phyloP scores from a whole-genome alignment of 1,140 invertebrate species.

The Linepithema humile region DNA sequence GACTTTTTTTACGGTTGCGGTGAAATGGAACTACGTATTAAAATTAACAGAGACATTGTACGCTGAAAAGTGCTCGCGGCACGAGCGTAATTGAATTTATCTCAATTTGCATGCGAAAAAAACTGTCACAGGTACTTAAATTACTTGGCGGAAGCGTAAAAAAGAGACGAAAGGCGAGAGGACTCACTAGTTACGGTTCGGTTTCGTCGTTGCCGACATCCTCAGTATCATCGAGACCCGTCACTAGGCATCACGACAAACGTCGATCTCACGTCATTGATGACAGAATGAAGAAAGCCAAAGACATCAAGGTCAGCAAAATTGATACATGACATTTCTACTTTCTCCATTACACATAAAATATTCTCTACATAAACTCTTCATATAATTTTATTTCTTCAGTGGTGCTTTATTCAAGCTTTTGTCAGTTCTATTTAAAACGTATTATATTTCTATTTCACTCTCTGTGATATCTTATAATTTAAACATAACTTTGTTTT shows the following conservation, averaged over 20 bases:
- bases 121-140: slow-evolving; percentile 88
- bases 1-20: not conserved
- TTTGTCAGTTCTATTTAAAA: not conserved
- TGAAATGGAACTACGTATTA: not conserved
- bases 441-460: not conserved
- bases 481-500: not conserved
- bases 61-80: not conserved
- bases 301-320: slow-evolving; percentile 88
- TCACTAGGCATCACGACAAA: slow-evolving; percentile 86
- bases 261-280: slow-evolving; percentile 83
- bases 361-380: not conserved
- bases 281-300: slow-evolving; percentile 89
- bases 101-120: slow-evolving; percentile 36
- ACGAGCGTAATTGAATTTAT: slow-evolving; percentile 30
- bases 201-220: slow-evolving; percentile 93
- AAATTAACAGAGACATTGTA: not conserved
- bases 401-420: not conserved
- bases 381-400: not conserved
- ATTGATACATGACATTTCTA: not conserved
- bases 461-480: not conserved
- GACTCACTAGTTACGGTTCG: slow-evolving; percentile 88
- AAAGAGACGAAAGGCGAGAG: slow-evolving; percentile 84
- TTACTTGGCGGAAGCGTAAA: slow-evolving; percentile 89
- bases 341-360: no score
- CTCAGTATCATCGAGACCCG: slow-evolving; percentile 90